Evolutionary conservation across 2,888 invertebrate genomes (phyloP), one percentile per base, ranked within the genome.

Genomic region (Crossocerus cetratus): DNA sequence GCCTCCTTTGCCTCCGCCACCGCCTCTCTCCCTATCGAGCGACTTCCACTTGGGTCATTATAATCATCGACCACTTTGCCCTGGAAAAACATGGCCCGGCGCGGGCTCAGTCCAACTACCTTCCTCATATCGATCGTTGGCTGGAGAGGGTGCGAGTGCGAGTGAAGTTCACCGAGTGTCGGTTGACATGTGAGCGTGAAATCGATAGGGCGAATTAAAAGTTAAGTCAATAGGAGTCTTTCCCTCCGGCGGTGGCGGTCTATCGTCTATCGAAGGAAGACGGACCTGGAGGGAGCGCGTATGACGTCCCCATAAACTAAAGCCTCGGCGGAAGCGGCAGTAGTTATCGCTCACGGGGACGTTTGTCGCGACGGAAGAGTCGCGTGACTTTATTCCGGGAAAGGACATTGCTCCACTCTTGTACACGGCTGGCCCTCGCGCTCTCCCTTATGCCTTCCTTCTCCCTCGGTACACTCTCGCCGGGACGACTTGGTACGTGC

Each of bases 331-430:
- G 76, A 76, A 77, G 55, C 56, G 64, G 65, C 44, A 43, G 69
- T 77, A 72, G 77, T 77, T 77, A 77, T 77, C 77, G 77, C 77
- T 76, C 69, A 65, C 58, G 23, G 66, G 64, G 77, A 69, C 69
- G 72, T 72, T 69, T 77, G 76, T 77, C 76, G 72, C 77, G 69
- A 77, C 72, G 69, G 69, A 59, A 21, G 66, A 69, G 59, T 77
- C 76, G 77, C 77, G 77, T 77, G 76, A 77, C 77, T 77, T 72
- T 76, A 69, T 69, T 76, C 76, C 65, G 63, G 49, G 72, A 63
- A 69, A 72, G 71, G 70, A 72, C 72, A 69, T 77, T 66, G 65
- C 76, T 76, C 42, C 63, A 43, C 65, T 76, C 45, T 67, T 42
- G 70, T 61, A 42, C 8, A 21, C 72, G 22, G 23, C 45, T 22